Evolutionary conservation across 2,888 invertebrate species (phyloP), one percentile per base, ranked within the genome.

Genomic region (Scrobipalpa atriplicella): DNA sequence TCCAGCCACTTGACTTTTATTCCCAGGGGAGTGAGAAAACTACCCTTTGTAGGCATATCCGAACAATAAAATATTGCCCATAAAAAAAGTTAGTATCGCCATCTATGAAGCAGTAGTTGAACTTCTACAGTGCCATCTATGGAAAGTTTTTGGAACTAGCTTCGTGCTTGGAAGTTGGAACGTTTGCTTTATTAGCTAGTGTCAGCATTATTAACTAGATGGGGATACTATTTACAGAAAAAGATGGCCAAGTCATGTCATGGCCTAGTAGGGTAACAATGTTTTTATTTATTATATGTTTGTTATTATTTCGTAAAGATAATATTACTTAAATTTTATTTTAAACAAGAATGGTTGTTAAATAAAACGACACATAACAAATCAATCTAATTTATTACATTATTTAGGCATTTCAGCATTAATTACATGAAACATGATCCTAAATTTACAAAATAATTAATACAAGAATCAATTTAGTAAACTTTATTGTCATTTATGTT

Each of bases 371-470:
- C 21, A 62, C 70, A 60, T 77, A 78, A 80, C 77, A 86, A 87
- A 85, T 76, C 76, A 82, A 83, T 84, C 86, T 84, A 80, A 70
- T 75, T 78, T 29, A 56, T 81, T 69, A 68, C 70, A 72, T 74
- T 81, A 82, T 82, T 88, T 82, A 87, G 89, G 89, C 90, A 82
- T 84, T 82, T 76, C 87, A 72, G 54, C 54, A 56, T 21, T 56
- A 21, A 43, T 81, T 85, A 87, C 84, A 81, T 78, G 75, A 78
- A 81, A 36, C 16, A 18, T 13, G 16, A 76, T 69, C 68, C 73
- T 79, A 80, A 60, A 65, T 38, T 47, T 54, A 54, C 13, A 64
- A 64, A 54, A 19, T 41, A 29, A 56, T 16, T 62, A 52, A 65
- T 60, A 52, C 61, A 64, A 64, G 43, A 70, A n/a, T 38, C 70